phyloP scores from a whole-genome alignment of 2,888 invertebrate genomes.

The Uropetala carovei region DNA sequence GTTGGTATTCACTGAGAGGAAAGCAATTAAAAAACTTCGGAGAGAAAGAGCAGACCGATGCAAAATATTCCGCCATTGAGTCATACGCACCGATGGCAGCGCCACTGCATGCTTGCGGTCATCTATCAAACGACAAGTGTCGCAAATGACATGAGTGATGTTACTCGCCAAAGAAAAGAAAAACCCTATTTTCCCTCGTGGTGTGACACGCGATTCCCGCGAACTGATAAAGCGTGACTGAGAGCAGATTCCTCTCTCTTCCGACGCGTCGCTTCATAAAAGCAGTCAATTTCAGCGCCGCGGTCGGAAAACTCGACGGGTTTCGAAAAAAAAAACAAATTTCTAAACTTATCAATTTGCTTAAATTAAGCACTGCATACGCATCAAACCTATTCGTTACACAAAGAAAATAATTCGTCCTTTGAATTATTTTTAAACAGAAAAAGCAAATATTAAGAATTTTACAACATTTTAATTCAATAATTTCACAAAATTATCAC shows the following conservation, averaged over 20 bases:
- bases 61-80: background rate
- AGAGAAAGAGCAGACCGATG: background rate
- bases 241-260: background rate
- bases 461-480: too few species aligned
- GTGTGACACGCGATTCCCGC: background rate
- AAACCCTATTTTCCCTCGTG: background rate
- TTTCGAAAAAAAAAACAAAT: background rate
- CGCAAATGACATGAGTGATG: background rate
- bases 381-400: too few species aligned
- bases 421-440: too few species aligned
- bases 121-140: background rate
- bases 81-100: background rate
- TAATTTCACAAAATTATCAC: too few species aligned
- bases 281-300: background rate
- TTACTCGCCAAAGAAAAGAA: constrained; percentile 4
- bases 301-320: background rate
- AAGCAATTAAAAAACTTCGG: background rate
- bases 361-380: too few species aligned
- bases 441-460: too few species aligned
- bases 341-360: too few species aligned
- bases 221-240: background rate
- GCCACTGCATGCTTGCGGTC: background rate
- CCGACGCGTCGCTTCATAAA: background rate
- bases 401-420: too few species aligned
- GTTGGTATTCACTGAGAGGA: too few species aligned